phyloP scores from a whole-genome alignment of 2,888 invertebrate genomes.

The Neoscelio sp. region DNA sequence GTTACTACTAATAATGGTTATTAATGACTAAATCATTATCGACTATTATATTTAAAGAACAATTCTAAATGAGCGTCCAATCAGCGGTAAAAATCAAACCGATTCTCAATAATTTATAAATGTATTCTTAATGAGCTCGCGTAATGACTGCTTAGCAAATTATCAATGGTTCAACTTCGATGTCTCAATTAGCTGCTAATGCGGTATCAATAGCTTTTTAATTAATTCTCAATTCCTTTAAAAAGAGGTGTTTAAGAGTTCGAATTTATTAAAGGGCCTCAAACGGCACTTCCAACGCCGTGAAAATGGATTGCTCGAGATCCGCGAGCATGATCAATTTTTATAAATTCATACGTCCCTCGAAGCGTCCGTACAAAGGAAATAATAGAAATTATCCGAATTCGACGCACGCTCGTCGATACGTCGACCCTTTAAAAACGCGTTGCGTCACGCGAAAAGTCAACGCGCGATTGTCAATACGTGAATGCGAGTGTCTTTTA shows the following conservation, averaged over 20 bases:
- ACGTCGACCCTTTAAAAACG: too few relatives aligned
- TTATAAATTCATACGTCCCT: too few relatives aligned
- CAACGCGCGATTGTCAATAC: too few relatives aligned
- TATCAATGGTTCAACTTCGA: conserved; percentile 1
- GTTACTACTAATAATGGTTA: not conserved
- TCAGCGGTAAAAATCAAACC: conserved; percentile 2
- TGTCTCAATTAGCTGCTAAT: conserved; percentile 32
- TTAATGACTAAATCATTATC: not conserved
- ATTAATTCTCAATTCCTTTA: conserved; percentile 29
- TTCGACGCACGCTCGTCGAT: too few relatives aligned
- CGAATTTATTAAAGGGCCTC: conserved; percentile 11
- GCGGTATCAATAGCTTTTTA: conserved; percentile 23
- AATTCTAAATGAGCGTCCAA: not conserved
- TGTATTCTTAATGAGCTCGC: conserved; percentile 1
- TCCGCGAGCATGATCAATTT: too few relatives aligned
- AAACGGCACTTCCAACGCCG: conserved; percentile 5
- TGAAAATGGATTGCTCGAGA: too few relatives aligned
- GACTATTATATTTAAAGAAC: too few relatives aligned
- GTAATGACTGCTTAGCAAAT: conserved; percentile 14
- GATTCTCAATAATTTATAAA: not conserved
- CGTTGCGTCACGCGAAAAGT: too few relatives aligned
- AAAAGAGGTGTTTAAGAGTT: conserved; percentile 1
- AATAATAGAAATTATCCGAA: too few relatives aligned
- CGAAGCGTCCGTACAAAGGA: too few relatives aligned
- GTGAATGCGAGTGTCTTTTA: too few relatives aligned